Percentiles rank a stretch among this genome's conserved stretches.
phyloP scores from a whole-genome alignment of 1,140 invertebrate genomes.

The Drosophila persimilis region DNA sequence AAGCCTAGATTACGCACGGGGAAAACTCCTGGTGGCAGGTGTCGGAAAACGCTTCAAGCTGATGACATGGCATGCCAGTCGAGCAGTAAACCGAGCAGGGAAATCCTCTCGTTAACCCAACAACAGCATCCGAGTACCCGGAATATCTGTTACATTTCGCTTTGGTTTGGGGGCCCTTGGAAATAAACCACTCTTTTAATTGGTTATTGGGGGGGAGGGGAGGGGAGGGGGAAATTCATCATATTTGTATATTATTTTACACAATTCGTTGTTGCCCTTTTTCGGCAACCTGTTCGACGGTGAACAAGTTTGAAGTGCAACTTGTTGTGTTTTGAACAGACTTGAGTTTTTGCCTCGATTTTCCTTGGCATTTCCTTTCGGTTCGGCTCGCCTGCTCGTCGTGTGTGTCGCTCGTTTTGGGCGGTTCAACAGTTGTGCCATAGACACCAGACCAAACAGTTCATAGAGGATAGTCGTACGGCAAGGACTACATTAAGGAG shows the following conservation, averaged over 20 bases:
- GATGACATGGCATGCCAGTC: slow-evolving; percentile 40
- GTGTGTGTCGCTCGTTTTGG: slow-evolving; percentile 1
- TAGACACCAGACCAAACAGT: slow-evolving; percentile 46
- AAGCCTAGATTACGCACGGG: neutral
- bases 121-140: neutral
- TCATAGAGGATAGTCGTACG: slow-evolving; percentile 67
- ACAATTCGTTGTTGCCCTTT: neutral
- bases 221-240: neutral
- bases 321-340: slow-evolving; percentile 70
- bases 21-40: neutral
- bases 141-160: no score
- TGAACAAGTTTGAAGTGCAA: slow-evolving; percentile 51
- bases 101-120: neutral
- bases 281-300: slow-evolving; percentile 50
- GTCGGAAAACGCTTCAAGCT: slow-evolving; percentile 31
- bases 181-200: slow-evolving; percentile 8
- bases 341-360: slow-evolving; percentile 27
- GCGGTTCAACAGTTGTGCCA: slow-evolving; percentile 53
- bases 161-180: no score
- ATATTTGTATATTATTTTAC: no score
- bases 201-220: slow-evolving; percentile 2
- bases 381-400: neutral
- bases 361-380: slow-evolving; percentile 17
- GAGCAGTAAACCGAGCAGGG: neutral
- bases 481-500: slow-evolving; percentile 21